These are phyloP conservation scores for Archilochus colubris DNA, from an alignment of 2,113 vertebrate species.

Conservation along the genomic window DNA sequence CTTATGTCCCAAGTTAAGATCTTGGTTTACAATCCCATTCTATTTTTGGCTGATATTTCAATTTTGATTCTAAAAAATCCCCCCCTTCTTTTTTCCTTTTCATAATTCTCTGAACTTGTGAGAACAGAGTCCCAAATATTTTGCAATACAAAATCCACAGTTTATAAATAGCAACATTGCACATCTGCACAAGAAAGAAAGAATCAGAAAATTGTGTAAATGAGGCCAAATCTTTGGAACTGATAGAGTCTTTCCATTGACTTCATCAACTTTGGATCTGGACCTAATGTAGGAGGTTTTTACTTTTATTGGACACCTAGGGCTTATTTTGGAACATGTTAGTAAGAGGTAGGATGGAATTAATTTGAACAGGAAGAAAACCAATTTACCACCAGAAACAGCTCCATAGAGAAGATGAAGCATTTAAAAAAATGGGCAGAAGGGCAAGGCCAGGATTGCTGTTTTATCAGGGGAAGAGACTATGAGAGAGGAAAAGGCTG, in stretches of 20 bases:
- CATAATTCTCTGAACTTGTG: not conserved
- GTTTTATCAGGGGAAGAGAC: slow-evolving; percentile 3
- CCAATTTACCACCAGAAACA: not conserved
- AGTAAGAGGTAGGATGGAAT: slow-evolving; percentile 56
- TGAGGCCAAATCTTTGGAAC: slow-evolving; percentile 1
- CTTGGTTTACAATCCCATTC: not conserved
- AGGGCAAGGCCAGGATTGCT: not conserved
- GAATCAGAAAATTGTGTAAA: not conserved
- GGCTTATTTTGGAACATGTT: slow-evolving; percentile 47
- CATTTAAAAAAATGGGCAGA: slow-evolving; percentile 29
- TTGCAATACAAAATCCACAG: not conserved
- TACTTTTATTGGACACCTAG: slow-evolving; percentile 43
- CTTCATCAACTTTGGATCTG: slow-evolving; percentile 17
- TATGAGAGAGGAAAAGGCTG: slow-evolving; percentile 4
- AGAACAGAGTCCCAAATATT: not conserved
- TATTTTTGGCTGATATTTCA: not conserved
- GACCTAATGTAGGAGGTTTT: not conserved
- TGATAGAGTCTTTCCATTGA: slow-evolving; percentile 47
- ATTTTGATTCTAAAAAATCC: not conserved
- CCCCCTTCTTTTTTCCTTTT: not conserved
- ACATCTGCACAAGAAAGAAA: not conserved
- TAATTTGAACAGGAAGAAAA: slow-evolving; percentile 50
- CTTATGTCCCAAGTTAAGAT: not conserved
- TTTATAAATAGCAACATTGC: not conserved
- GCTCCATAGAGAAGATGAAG: not conserved